These are phyloP conservation scores for Philotrypesis tridentata DNA, from an alignment of 1,140 invertebrate species.

Conservation along the genomic window DNA sequence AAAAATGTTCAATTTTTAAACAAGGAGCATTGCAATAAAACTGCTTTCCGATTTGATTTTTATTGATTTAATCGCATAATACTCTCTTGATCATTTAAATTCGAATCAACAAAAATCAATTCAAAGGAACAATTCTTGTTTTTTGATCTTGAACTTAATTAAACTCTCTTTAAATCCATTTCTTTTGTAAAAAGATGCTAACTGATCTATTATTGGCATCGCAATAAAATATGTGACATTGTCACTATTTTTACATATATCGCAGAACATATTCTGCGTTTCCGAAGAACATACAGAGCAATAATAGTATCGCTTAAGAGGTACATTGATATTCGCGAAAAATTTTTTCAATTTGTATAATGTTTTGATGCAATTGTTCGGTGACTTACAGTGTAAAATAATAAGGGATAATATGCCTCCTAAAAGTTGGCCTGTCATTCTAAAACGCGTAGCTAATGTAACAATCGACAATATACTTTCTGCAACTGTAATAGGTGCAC, in stretches of 20 bases:
- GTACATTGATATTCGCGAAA: not conserved
- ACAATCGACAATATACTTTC: conserved; percentile 49
- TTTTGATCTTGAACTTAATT: no score
- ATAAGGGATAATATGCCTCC: not conserved
- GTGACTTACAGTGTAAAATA: not conserved
- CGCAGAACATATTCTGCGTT: not conserved
- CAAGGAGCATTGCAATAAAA: no score
- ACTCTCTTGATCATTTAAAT: no score
- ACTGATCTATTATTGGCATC: no score
- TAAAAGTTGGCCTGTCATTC: conserved; percentile 33
- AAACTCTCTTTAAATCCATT: not conserved
- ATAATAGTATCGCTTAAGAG: no score
- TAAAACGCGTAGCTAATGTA: conserved; percentile 43
- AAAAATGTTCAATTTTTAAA: no score
- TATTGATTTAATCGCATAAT: no score
- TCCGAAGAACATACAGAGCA: not conserved
- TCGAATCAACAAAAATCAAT: no score
- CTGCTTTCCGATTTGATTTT: no score
- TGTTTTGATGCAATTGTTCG: conserved; percentile 20
- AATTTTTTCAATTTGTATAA: conserved; percentile 25
- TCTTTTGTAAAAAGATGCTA: no score
- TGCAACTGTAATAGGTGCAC: conserved; percentile 28
- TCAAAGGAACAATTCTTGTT: no score
- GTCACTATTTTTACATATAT: not conserved
- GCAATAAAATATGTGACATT: no score